Percentiles rank a stretch among this genome's conserved stretches.
Conservation (phyloP, 37 sponge, comb jelly and placozoan species). For the Axinella damicornis region DNA sequence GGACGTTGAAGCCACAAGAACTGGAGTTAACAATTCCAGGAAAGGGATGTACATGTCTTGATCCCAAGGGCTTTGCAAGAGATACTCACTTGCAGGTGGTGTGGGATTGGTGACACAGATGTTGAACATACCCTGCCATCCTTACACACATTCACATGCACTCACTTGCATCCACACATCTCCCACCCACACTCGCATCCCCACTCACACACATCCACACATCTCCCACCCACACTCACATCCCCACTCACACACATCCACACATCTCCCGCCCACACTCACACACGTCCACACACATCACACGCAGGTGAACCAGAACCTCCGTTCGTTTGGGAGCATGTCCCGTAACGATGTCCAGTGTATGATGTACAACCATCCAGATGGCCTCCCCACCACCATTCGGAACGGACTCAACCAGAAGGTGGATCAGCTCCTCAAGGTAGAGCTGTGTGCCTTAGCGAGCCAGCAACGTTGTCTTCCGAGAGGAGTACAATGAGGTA, state of each 20-base stretch:
- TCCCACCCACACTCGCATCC: background rate
- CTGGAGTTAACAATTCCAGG: too few species aligned
- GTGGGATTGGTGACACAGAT: too few species aligned
- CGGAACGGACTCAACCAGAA: conserved; percentile 61
- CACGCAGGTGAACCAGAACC: conserved; percentile 66
- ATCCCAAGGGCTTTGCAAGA: background rate
- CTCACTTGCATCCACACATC: too few species aligned
- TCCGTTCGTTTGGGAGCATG: conserved; percentile 55
- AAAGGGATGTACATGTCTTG: background rate
- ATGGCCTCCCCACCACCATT: conserved; percentile 61
- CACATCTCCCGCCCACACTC: background rate
- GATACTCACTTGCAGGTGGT: too few species aligned
- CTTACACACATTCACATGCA: too few species aligned
- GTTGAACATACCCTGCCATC: too few species aligned
- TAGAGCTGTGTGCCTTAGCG: background rate
- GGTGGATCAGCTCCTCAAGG: conserved; percentile 75
- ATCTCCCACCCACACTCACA: background rate
- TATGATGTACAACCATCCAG: conserved; percentile 52
- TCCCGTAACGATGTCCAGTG: conserved; percentile 75
- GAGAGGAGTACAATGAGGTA: too few species aligned
- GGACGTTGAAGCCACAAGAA: too few species aligned
- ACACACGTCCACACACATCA: background rate
- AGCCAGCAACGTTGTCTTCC: too few species aligned
- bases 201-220: background rate
- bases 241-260: background rate